phyloP scores from a whole-genome alignment of 1,140 invertebrate genomes.

The Caenorhabditis briggsae region DNA sequence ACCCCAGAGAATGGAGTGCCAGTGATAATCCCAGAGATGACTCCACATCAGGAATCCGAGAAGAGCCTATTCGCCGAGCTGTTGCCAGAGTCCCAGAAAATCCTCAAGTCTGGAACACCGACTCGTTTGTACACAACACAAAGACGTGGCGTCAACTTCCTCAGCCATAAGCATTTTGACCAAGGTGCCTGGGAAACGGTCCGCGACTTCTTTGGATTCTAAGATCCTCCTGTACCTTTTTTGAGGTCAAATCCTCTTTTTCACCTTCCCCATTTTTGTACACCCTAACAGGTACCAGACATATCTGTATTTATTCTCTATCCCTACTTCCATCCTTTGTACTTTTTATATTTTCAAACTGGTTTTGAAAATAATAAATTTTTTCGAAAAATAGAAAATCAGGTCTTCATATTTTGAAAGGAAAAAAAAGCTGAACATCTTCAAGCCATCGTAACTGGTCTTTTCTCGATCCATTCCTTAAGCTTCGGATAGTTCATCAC shows the following conservation, averaged over 20 bases:
- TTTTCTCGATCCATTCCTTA: constrained; percentile 32
- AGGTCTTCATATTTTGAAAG: no score
- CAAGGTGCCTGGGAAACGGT: constrained; percentile 22
- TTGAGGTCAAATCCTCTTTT: not conserved
- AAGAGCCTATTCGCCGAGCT: constrained; percentile 33
- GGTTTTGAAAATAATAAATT: no score
- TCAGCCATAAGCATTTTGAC: constrained; percentile 33
- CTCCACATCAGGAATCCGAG: constrained; percentile 26
- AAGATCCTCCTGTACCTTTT: not conserved
- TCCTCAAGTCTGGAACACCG: not conserved
- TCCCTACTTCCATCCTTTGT: no score
- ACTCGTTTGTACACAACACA: constrained; percentile 16
- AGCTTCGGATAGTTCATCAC: constrained; percentile 37
- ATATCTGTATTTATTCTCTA: no score
- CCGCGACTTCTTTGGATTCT: constrained; percentile 34
- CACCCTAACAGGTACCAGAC: no score
- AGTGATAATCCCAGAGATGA: constrained; percentile 30
- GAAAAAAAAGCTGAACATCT: not conserved
- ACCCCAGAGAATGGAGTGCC: constrained; percentile 6
- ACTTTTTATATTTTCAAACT: no score
- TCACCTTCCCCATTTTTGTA: no score
- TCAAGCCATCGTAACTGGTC: constrained; percentile 30
- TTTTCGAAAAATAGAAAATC: no score
- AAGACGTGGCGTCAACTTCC: constrained; percentile 1
- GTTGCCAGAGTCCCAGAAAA: constrained; percentile 24